These are phyloP conservation scores for Drosophila erecta DNA, from an alignment of 1,140 invertebrate genomes.

Conservation along the genomic window DNA sequence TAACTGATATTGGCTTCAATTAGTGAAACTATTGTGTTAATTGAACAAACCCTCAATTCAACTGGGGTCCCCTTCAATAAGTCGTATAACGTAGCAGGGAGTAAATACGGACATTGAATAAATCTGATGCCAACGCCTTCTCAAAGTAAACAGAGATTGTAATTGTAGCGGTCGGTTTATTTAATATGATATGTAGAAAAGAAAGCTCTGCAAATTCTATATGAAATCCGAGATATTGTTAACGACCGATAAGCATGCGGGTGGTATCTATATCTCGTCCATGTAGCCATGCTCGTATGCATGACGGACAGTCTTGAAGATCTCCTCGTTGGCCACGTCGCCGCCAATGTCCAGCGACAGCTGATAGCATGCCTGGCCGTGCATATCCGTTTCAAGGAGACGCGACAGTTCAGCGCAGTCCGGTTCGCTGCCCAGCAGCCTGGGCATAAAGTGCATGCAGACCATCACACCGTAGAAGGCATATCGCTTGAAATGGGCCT, in stretches of 20 bases:
- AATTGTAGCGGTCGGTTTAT: constrained; percentile 1
- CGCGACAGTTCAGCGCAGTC: constrained; percentile 66
- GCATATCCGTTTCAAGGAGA: constrained; percentile 72
- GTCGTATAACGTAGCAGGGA: constrained; percentile 9
- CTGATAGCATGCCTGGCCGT: constrained; percentile 57
- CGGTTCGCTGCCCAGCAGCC: constrained; percentile 58
- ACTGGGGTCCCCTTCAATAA: too few species aligned
- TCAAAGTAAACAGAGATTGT: not conserved
- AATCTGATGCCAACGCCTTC: constrained; percentile 26
- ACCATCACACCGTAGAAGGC: constrained; percentile 77
- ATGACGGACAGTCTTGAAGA: constrained; percentile 61
- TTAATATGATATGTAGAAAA: constrained; percentile 6
- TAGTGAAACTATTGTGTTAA: not conserved
- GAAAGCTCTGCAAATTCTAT: too few species aligned
- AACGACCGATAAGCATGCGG: not conserved
- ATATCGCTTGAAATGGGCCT: constrained; percentile 68
- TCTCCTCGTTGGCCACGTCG: constrained; percentile 62
- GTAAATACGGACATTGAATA: constrained; percentile 16
- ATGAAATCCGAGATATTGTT: not conserved
- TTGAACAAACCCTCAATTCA: too few species aligned
- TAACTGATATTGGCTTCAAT: not conserved
- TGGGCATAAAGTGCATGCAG: constrained; percentile 79
- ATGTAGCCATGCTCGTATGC: constrained; percentile 75
- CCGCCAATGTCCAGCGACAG: constrained; percentile 68
- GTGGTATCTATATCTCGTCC: constrained; percentile 54